These are phyloP conservation scores for Leptopilina boulardi DNA, from an alignment of 1,140 invertebrate genomes.

Conservation along the genomic window DNA sequence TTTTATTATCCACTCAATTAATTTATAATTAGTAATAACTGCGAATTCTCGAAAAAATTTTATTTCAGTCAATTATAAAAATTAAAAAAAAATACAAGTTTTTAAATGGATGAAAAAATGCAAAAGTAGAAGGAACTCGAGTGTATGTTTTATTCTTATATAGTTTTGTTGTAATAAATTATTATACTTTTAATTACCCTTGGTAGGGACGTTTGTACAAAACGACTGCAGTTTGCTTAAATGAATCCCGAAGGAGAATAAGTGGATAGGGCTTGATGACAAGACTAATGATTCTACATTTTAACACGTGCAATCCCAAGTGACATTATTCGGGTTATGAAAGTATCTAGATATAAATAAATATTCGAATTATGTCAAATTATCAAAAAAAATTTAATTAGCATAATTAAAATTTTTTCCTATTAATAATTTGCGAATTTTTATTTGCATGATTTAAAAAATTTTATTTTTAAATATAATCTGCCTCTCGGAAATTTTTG, in stretches of 20 bases:
- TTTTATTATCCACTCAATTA: no score
- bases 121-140: not conserved
- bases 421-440: no score
- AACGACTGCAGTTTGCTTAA: slow-evolving; percentile 3
- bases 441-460: no score
- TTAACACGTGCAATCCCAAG: not conserved
- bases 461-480: no score
- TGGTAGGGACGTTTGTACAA: slow-evolving; percentile 13
- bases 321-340: not conserved
- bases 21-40: no score
- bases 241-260: slow-evolving; percentile 23
- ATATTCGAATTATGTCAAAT: not conserved
- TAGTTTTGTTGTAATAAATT: not conserved
- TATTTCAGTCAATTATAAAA: no score
- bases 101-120: not conserved
- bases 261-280: slow-evolving; percentile 1
- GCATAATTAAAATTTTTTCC: not conserved
- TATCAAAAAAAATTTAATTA: not conserved
- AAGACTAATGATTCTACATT: slow-evolving; percentile 23
- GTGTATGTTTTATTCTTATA: not conserved
- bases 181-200: slow-evolving; percentile 21
- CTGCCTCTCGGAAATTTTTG: no score
- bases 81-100: no score
- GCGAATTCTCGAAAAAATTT: no score
- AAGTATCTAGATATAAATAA: not conserved